Percentiles rank a stretch among this genome's conserved stretches.
Evolutionary conservation across 2,113 vertebrate species (phyloP).

Genomic region (Cranoglanis bouderius): DNA sequence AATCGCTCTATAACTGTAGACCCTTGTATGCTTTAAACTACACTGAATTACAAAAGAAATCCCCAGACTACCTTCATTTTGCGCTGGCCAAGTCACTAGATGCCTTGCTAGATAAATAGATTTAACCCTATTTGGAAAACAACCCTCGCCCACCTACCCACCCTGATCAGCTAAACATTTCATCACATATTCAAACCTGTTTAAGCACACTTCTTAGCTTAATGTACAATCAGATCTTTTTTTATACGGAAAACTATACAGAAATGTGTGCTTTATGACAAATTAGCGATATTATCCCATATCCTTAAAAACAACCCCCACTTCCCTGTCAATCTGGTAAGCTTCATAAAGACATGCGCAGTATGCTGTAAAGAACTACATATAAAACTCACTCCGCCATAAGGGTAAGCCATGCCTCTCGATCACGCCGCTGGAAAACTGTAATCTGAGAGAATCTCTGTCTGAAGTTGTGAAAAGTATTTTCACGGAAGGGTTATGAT

Average conservation of each 20-base stretch:
- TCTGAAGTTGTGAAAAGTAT: background rate
- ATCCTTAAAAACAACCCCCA: background rate
- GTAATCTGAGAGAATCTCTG: background rate
- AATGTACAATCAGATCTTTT: background rate
- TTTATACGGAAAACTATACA: background rate
- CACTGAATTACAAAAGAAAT: background rate
- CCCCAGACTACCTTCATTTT: background rate
- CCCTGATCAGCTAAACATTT: background rate
- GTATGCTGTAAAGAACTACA: background rate
- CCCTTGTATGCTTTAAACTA: background rate
- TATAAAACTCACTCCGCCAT: conserved; percentile 36
- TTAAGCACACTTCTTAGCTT: background rate
- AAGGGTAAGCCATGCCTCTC: conserved; percentile 28
- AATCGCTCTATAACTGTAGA: background rate
- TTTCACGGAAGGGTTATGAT: background rate
- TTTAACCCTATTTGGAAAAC: background rate
- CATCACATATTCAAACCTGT: background rate
- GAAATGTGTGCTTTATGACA: background rate
- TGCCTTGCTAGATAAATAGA: background rate
- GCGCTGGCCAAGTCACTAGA: background rate
- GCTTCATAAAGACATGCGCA: background rate
- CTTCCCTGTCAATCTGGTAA: background rate
- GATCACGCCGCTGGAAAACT: background rate
- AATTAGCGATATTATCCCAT: background rate
- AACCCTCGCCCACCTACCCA: background rate